Percentiles rank a stretch among this genome's conserved stretches.
Evolutionary conservation across 2,888 invertebrate species (phyloP).

Genomic region (Hymenopus coronatus): DNA sequence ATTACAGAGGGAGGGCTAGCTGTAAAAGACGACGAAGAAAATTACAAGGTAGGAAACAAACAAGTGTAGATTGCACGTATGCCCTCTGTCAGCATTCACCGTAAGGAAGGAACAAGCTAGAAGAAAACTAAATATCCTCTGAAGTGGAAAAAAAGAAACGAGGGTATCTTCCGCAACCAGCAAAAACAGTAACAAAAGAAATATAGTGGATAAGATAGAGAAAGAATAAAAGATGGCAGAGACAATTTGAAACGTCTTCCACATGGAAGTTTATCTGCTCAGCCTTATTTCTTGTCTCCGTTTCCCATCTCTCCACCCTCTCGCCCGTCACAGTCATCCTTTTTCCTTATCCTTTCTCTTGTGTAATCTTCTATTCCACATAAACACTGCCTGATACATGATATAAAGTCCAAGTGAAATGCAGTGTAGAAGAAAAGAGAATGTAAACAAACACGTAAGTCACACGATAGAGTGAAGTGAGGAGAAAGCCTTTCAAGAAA

Average conservation of each 20-base stretch:
- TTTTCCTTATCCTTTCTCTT: not conserved
- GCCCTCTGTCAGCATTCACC: not conserved
- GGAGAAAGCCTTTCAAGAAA: not conserved
- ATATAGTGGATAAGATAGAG: not conserved
- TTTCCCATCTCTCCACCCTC: not conserved
- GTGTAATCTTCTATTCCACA: conserved; percentile 5
- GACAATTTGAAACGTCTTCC: conserved; percentile 16
- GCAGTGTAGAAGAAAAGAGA: not conserved
- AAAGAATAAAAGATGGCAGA: conserved; percentile 3
- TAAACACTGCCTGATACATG: conserved; percentile 2
- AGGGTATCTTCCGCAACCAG: not conserved
- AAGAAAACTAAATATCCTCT: conserved; percentile 10
- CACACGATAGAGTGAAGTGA: not conserved
- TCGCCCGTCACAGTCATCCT: not conserved
- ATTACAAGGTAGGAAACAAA: not conserved
- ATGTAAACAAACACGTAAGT: conserved; percentile 14
- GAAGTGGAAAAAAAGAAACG: conserved; percentile 1
- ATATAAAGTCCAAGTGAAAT: not conserved
- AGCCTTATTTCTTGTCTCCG: not conserved
- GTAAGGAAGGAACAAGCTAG: not conserved
- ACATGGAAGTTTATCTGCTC: conserved; percentile 5
- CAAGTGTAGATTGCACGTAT: not conserved
- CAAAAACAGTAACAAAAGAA: conserved; percentile 2
- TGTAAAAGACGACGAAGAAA: not conserved
- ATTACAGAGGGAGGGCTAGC: not conserved